Evolutionary conservation across 2,113 vertebrate genomes (phyloP).

Genomic region (Todiramphus saurophagus): DNA sequence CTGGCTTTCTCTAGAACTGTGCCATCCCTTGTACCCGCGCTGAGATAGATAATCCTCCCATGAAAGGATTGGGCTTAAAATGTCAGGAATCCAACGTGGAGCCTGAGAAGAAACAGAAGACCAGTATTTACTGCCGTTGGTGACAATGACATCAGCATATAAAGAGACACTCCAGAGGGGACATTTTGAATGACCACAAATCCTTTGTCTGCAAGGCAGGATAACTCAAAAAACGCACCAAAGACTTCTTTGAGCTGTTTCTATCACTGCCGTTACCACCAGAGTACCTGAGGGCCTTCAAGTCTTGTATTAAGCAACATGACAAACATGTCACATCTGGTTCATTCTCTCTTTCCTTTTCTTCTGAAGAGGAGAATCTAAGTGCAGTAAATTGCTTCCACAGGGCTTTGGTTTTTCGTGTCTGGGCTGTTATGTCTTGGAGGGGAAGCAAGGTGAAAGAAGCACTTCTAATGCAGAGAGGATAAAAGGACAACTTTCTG

Average conservation of each 20-base stretch:
- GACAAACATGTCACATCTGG: background rate
- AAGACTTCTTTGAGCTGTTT: background rate
- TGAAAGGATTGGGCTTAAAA: slow-evolving; percentile 16
- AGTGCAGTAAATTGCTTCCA: background rate
- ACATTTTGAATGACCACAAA: background rate
- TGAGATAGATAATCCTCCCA: slow-evolving; percentile 29
- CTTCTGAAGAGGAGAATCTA: background rate
- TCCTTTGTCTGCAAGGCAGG: background rate
- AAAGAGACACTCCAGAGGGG: background rate
- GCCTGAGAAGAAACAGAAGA: background rate
- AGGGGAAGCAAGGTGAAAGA: background rate
- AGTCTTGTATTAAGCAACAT: background rate
- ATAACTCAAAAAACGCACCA: background rate
- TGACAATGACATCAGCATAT: fast-evolving
- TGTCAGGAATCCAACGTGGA: background rate
- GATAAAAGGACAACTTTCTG: background rate
- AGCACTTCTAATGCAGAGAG: background rate
- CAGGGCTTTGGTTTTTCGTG: background rate
- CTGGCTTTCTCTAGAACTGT: slow-evolving; percentile 15
- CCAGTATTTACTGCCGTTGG: background rate
- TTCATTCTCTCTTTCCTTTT: background rate
- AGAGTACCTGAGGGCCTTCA: background rate
- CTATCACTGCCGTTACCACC: background rate
- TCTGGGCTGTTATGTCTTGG: background rate
- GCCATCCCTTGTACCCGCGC: background rate